Evolutionary conservation across 2,888 invertebrate genomes (phyloP).

Genomic region (Cosmorhoe ocellata): DNA sequence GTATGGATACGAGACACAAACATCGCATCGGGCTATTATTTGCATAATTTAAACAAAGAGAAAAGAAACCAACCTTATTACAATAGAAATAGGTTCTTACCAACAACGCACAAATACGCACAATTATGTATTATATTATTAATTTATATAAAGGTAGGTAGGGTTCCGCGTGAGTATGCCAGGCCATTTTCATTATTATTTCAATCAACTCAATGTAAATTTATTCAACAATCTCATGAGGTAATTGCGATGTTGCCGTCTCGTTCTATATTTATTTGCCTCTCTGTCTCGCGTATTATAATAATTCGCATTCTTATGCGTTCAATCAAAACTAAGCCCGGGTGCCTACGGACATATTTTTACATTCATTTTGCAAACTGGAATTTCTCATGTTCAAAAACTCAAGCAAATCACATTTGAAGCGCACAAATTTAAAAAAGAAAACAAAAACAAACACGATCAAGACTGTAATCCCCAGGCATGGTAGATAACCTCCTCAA

Average conservation of each 20-base stretch:
- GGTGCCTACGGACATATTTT: conserved; percentile 42
- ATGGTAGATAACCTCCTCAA: no score
- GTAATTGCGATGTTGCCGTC: conserved; percentile 74
- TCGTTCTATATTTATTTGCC: conserved; percentile 42
- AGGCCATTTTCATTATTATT: conserved; percentile 83
- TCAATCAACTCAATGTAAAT: conserved; percentile 83
- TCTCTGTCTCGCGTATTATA: conserved; percentile 50
- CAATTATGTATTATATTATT: conserved; percentile 78
- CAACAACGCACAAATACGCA: conserved; percentile 49
- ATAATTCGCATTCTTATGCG: conserved; percentile 76
- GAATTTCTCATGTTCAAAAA: conserved; percentile 2
- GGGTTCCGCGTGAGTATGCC: conserved; percentile 71
- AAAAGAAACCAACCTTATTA: conserved; percentile 55
- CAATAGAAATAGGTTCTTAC: conserved; percentile 61
- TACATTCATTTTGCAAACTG: conserved; percentile 6
- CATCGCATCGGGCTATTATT: conserved; percentile 36
- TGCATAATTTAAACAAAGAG: conserved; percentile 57
- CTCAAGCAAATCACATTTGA: not conserved
- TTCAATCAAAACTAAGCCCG: conserved; percentile 76
- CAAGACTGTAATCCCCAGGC: no score
- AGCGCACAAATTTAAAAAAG: no score
- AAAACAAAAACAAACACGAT: no score
- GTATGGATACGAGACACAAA: no score
- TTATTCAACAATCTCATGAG: conserved; percentile 82
- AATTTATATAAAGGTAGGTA: conserved; percentile 75